Percentiles rank a stretch among this genome's conserved stretches.
Conservation (phyloP, 2,888 invertebrate genomes). For the Mycalesis mineus region DNA sequence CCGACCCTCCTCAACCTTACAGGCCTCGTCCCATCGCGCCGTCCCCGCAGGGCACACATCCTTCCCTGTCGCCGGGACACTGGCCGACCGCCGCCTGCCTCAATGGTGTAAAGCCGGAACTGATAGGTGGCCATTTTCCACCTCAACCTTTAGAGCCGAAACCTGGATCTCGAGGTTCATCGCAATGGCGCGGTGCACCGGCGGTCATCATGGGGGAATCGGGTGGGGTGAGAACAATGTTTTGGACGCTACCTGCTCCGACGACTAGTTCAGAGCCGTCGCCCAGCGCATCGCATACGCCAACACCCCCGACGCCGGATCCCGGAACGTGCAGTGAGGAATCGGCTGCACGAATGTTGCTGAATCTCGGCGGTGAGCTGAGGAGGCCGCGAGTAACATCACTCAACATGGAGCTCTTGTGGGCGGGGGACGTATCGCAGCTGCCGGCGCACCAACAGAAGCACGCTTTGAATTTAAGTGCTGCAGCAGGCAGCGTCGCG, state of each 20-base stretch:
- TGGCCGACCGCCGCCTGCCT: constrained; percentile 82
- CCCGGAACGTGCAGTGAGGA: constrained; percentile 77
- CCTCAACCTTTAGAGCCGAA: constrained; percentile 66
- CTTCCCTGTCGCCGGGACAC: constrained; percentile 57
- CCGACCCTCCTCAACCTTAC: constrained; percentile 56
- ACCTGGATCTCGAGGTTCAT: constrained; percentile 55
- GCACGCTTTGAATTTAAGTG: constrained; percentile 86
- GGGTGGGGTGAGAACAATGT: constrained; percentile 88
- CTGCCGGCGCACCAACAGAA: constrained; percentile 89
- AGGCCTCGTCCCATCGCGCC: constrained; percentile 62
- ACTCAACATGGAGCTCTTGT: constrained; percentile 93
- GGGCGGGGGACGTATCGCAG: constrained; percentile 93
- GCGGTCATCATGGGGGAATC: constrained; percentile 96
- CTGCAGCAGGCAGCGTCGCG: constrained; percentile 71
- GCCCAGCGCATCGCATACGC: constrained; percentile 73
- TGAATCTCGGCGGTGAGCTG: constrained; percentile 86
- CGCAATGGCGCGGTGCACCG: constrained; percentile 83
- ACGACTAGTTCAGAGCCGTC: constrained; percentile 72
- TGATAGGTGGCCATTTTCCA: constrained; percentile 82
- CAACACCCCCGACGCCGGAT: constrained; percentile 76
- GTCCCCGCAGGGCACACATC: constrained; percentile 64
- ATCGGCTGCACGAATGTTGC: constrained; percentile 83
- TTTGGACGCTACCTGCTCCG: constrained; percentile 81
- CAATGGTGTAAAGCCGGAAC: constrained; percentile 89
- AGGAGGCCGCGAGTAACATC: constrained; percentile 81